Evolutionary conservation across 2,888 invertebrate species (phyloP), one percentile per base, ranked within the genome.

Genomic region (Nomada goodeniana): DNA sequence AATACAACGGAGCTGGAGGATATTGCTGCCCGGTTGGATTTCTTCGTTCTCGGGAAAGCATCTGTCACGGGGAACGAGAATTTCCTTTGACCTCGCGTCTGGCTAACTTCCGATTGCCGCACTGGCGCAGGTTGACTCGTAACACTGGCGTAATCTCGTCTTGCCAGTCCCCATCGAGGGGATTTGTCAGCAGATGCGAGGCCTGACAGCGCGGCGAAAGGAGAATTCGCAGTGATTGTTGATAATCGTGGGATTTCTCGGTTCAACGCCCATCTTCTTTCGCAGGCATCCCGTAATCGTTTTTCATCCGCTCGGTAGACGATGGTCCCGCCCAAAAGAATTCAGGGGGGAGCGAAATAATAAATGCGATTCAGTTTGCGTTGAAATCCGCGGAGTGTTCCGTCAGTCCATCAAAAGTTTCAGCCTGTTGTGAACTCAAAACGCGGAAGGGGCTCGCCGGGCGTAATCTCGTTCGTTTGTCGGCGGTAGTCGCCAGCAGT

Each of bases 71-170:
- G 9, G 36, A 7, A 36, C 36, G 36, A 36, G 7, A 36, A 36
- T 36, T 44, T 13, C 55, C 20, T 47, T 53, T n/a, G 59, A 42
- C 20, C 36, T n/a, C 18, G 26, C 11, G 44, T n/a, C 29, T 11
- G 59, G 36, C 29, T 53, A 75, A 55, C 29, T 52, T 26, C 53
- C 44, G 60, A 75, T 69, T 63, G 53, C 23, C 44, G 47, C 47
- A 18, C 23, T 23, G 55, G 64, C 36, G 0, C 36, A 1, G 7
- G 36, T 36, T 7, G 36, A 36, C 36, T 36, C 7, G n/a, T n/a
- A n/a, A n/a, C n/a, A n/a, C n/a, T n/a, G 7, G 26, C 47, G 64
- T 55, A 73, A 64, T 47, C 64, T 47, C 64, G 26, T 15, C 44
- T n/a, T 55, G n/a, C 20, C 60, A n/a, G 50, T 70, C 29, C 13